These are phyloP conservation scores for Dilophus febrilis DNA, from an alignment of 2,888 invertebrate species.

Conservation along the genomic window DNA sequence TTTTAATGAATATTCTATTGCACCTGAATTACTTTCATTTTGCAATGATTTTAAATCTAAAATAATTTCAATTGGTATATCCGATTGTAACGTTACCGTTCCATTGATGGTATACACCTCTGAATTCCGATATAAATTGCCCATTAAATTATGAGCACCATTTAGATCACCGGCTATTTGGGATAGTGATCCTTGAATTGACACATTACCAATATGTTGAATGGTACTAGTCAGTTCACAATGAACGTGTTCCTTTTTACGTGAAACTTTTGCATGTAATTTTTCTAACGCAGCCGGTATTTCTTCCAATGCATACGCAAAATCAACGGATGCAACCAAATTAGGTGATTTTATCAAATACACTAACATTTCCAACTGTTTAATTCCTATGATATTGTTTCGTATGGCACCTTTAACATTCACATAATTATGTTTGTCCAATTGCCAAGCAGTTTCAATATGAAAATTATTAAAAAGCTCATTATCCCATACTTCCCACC, in stretches of 20 bases:
- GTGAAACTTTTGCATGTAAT: conserved; percentile 22
- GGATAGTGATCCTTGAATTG: conserved; percentile 23
- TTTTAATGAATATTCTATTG: conserved; percentile 22
- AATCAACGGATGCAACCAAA: conserved; percentile 20
- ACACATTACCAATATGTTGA: conserved; percentile 21
- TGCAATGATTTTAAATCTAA: conserved; percentile 28
- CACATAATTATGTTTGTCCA: conserved; percentile 28
- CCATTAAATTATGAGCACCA: conserved; percentile 21
- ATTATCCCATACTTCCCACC: conserved; percentile 40
- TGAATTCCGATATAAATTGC: conserved; percentile 30
- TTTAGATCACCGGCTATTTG: conserved; percentile 8
- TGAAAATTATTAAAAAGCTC: conserved; percentile 28
- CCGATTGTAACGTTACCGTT: conserved; percentile 24
- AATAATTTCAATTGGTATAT: conserved; percentile 27
- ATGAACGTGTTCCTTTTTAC: conserved; percentile 15
- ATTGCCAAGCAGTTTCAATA: conserved; percentile 35
- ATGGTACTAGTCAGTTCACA: conserved; percentile 25
- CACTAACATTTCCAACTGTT: conserved; percentile 19
- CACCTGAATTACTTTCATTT: conserved; percentile 26
- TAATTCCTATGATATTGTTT: conserved; percentile 24
- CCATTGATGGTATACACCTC: conserved; percentile 30
- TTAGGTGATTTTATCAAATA: conserved; percentile 17
- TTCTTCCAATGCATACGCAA: conserved; percentile 16
- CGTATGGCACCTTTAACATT: conserved; percentile 28
- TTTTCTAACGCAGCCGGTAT: conserved; percentile 18